These are phyloP conservation scores for Plebejus anna DNA, from an alignment of 2,888 invertebrate species.

Conservation along the genomic window DNA sequence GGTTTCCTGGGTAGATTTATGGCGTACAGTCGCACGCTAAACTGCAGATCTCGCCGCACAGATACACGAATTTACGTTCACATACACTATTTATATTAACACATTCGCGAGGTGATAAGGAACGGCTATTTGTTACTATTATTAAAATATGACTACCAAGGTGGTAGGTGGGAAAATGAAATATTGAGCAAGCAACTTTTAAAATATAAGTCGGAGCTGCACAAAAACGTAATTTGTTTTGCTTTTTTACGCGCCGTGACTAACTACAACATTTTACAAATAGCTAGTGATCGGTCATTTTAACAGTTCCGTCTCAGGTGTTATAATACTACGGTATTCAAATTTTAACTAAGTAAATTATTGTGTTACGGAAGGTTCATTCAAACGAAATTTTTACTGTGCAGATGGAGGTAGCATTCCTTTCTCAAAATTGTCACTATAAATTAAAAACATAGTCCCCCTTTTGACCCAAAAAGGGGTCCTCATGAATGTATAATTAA, in stretches of 20 bases:
- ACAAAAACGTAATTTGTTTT: conserved; percentile 7
- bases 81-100: conserved; percentile 26
- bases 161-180: neutral
- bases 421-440: conserved; percentile 21
- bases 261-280: neutral
- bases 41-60: conserved; percentile 43
- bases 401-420: conserved; percentile 27
- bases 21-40: conserved; percentile 46
- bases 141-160: neutral
- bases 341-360: neutral
- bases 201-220: neutral
- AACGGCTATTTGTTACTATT: neutral
- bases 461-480: conserved; percentile 25
- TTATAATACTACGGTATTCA: neutral
- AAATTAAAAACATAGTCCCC: conserved; percentile 21
- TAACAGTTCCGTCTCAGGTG: neutral
- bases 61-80: conserved; percentile 39
- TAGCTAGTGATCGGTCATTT: neutral
- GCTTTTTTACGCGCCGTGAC: neutral
- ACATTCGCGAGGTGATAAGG: neutral
- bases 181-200: neutral
- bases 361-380: conserved; percentile 6
- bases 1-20: conserved; percentile 46
- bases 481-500: conserved; percentile 25
- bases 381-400: neutral